Percentiles rank a stretch among this genome's conserved stretches.
Evolutionary conservation across 2,113 vertebrate species (phyloP).

Genomic region (Corydoras sp.): DNA sequence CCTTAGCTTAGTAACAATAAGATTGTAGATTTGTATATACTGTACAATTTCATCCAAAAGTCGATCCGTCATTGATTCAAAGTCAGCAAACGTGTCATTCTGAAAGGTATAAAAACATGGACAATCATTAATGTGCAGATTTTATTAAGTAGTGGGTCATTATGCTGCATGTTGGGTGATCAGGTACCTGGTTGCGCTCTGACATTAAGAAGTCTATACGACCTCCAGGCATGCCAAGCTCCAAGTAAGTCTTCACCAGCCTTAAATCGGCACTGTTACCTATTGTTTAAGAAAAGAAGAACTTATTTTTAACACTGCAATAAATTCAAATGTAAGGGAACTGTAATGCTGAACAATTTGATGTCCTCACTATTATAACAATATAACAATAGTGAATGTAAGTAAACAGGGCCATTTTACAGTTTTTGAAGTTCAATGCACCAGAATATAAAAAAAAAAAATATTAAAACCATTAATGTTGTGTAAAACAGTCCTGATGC

Average conservation of each 20-base stretch:
- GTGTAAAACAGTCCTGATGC: too few relatives aligned
- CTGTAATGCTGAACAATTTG: too few relatives aligned
- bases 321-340: too few relatives aligned
- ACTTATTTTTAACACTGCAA: background rate
- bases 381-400: too few relatives aligned
- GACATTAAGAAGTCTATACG: slow-evolving; percentile 97
- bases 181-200: slow-evolving; percentile 89
- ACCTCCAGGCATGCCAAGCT: slow-evolving; percentile 90
- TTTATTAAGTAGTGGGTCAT: too few relatives aligned
- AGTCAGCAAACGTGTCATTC: slow-evolving; percentile 99
- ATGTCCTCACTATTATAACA: too few relatives aligned
- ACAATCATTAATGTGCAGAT: too few relatives aligned
- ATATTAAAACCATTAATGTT: too few relatives aligned
- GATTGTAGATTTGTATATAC: slow-evolving; percentile 97
- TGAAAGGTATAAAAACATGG: slow-evolving; percentile 54
- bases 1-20: slow-evolving; percentile 97
- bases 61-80: slow-evolving; percentile 98
- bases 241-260: slow-evolving; percentile 94
- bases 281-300: slow-evolving; percentile 43
- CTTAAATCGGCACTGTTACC: slow-evolving; percentile 96
- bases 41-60: slow-evolving; percentile 97
- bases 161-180: background rate
- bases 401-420: too few relatives aligned
- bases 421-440: too few relatives aligned
- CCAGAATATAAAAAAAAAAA: too few relatives aligned